Evolutionary conservation across 1,140 invertebrate genomes (phyloP).

Genomic region (Heliconius himera): DNA sequence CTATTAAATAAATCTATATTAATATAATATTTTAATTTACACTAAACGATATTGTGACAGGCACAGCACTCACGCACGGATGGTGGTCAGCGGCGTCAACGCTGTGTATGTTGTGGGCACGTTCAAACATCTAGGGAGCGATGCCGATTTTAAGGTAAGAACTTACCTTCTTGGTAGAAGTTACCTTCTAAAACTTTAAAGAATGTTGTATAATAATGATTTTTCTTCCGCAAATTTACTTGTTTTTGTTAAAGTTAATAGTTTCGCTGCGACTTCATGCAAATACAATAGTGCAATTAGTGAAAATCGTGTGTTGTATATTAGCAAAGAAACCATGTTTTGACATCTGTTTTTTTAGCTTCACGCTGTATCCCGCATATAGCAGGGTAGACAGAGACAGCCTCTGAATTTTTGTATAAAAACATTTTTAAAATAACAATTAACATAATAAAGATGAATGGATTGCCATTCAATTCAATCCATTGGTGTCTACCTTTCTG

Average conservation of each 20-base stretch:
- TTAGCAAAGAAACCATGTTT: no score
- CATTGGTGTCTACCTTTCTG: no score
- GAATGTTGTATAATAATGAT: neutral
- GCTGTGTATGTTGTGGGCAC: constrained; percentile 91
- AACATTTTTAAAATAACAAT: no score
- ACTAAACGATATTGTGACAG: constrained; percentile 68
- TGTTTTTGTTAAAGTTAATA: no score
- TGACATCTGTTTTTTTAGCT: no score
- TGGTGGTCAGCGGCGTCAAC: constrained; percentile 87
- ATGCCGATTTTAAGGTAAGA: constrained; percentile 87
- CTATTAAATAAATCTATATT: neutral
- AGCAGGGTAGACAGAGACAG: no score
- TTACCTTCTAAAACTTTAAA: neutral
- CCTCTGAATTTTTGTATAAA: no score
- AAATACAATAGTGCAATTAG: neutral
- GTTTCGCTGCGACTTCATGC: no score
- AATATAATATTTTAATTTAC: neutral
- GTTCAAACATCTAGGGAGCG: constrained; percentile 87
- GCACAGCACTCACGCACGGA: constrained; percentile 89
- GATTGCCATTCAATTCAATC: no score
- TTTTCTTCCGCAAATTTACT: neutral
- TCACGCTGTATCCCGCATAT: no score
- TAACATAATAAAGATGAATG: no score
- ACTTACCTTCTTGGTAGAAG: no score
- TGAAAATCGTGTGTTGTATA: neutral